These are phyloP conservation scores for Melieria picta DNA, from an alignment of 2,888 invertebrate species.

Conservation along the genomic window DNA sequence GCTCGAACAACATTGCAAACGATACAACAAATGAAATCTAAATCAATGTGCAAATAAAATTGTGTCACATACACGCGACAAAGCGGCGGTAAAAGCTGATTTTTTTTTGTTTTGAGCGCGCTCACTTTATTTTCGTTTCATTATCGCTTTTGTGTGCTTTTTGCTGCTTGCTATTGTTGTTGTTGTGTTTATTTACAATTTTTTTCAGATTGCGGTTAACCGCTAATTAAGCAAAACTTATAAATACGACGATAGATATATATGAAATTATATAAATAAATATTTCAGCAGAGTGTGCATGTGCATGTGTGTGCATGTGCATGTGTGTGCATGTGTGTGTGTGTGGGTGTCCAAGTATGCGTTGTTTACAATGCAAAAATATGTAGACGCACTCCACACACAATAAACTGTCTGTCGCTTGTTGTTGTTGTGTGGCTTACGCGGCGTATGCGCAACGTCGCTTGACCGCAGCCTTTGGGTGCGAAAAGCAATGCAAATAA, in stretches of 20 bases:
- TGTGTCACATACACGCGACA: too few species aligned
- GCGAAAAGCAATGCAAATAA: too few species aligned
- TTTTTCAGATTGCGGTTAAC: constrained; percentile 58
- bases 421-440: not conserved
- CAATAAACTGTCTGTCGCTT: not conserved
- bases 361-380: too few species aligned
- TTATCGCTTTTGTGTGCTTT: too few species aligned
- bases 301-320: not conserved
- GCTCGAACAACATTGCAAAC: too few species aligned
- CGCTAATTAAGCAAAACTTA: constrained; percentile 52
- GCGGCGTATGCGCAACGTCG: not conserved
- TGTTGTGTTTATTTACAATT: constrained; percentile 25
- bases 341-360: not conserved
- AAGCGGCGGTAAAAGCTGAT: too few species aligned
- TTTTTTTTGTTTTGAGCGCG: too few species aligned
- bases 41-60: too few species aligned
- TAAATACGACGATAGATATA: constrained; percentile 26
- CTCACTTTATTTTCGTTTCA: too few species aligned
- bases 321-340: not conserved
- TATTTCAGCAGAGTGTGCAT: not conserved
- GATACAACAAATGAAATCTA: too few species aligned
- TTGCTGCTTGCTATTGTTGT: not conserved
- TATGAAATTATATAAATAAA: constrained; percentile 3
- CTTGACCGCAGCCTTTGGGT: too few species aligned
- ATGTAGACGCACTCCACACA: not conserved